Evolutionary conservation across 37 sponge, comb jelly and placozoan species (phyloP), one percentile per base, ranked within the genome.

Genomic region (Diacarnus erythraeanus): DNA sequence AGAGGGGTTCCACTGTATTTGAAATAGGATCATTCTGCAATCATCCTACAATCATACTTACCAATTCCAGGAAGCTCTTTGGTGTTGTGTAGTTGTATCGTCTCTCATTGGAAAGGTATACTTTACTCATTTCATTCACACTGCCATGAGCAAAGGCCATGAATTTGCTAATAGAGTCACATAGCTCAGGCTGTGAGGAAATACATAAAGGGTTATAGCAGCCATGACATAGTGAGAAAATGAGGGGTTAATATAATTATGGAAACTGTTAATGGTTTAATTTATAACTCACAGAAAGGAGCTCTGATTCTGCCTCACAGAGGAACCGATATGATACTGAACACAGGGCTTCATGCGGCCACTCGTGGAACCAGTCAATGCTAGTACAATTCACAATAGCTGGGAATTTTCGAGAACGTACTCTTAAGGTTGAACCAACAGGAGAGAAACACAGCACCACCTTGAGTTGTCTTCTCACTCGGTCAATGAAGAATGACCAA

Each of bases 301-400:
- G 80, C 57, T 79, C 80, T 35, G 38, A 80, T 39, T 97, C 98
- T 2, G 83, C 90, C 47, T 97, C 94, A 20, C 78, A 76, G 34
- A 97, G 82, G 87, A 97, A 97, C 26, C 96, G 81, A 42, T 76
- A 74, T 65, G 93, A 91, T 71, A 97, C 98, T 56, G 95, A 95
- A 1, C 89, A 61, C 54, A 97, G 80, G 57, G 98, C 98, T 77
- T 89, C 94, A 59, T 95, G 93, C 17, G 98, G 98, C 98, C 98
- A 97, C 79, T 97, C 95, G 72, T 97, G 98, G 91, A 97, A 97
- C 98, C 98, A 97, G 82, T 97, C 93, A 72, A 97, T 97, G 72
- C 79, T 84, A 18, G 96, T 95, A 61, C 98, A 97, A 78, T 95
- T 97, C 39, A 97, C 96, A 35, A 97, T 78, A 56, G 98, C 98